These are phyloP conservation scores for Scrobipalpa costella DNA, from an alignment of 2,888 invertebrate species.

Conservation along the genomic window DNA sequence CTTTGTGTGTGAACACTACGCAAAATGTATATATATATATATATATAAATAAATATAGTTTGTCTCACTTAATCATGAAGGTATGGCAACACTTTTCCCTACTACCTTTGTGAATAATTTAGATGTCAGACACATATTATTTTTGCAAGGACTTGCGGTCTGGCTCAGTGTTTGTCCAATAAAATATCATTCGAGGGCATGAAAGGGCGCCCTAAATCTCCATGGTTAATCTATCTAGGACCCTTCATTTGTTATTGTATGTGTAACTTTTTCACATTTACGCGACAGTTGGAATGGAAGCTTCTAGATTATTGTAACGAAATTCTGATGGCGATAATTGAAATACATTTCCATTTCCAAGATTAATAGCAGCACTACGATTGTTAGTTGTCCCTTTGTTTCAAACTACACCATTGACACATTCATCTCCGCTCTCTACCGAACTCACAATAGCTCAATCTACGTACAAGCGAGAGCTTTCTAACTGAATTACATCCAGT, in stretches of 20 bases:
- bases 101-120: slow-evolving; percentile 76
- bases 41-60: too few species aligned
- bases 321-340: slow-evolving; percentile 3
- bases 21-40: too few species aligned
- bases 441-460: slow-evolving; percentile 72
- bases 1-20: too few species aligned
- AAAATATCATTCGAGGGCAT: slow-evolving; percentile 62
- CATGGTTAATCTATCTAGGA: slow-evolving; percentile 43
- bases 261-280: background rate
- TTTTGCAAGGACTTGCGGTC: slow-evolving; percentile 65
- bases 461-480: slow-evolving; percentile 62
- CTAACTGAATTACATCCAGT: slow-evolving; percentile 66
- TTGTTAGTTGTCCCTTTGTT: slow-evolving; percentile 20
- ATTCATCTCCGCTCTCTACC: slow-evolving; percentile 28
- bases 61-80: background rate
- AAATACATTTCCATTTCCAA: slow-evolving; percentile 3
- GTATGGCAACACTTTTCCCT: background rate
- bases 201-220: slow-evolving; percentile 39
- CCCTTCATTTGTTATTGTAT: slow-evolving; percentile 26
- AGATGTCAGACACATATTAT: slow-evolving; percentile 68
- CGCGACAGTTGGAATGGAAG: background rate
- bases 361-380: slow-evolving; percentile 19
- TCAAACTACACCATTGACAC: slow-evolving; percentile 23
- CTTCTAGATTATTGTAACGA: background rate
- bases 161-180: slow-evolving; percentile 60